Evolutionary conservation across 2,113 vertebrate species (phyloP).

Genomic region (Corythaeola cristata): DNA sequence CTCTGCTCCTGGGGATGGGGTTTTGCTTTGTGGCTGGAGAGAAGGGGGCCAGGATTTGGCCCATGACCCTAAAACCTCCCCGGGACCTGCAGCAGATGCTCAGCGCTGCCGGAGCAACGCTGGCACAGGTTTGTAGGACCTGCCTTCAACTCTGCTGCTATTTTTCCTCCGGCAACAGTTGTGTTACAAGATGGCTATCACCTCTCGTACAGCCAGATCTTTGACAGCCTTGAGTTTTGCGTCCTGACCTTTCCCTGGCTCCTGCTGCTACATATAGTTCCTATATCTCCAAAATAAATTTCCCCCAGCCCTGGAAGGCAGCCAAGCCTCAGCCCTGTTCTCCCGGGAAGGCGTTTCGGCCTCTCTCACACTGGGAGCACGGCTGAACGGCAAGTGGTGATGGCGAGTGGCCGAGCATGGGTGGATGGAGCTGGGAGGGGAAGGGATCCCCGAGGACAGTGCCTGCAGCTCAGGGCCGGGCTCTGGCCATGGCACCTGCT

Average conservation of each 20-base stretch:
- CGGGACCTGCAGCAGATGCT: neutral
- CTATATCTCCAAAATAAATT: conserved; percentile 20
- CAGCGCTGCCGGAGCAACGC: neutral
- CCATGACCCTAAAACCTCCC: neutral
- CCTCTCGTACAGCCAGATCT: neutral
- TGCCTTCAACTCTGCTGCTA: neutral
- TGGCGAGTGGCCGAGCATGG: neutral
- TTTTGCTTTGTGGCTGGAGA: neutral
- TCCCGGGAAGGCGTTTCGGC: neutral
- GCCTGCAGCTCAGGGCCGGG: neutral
- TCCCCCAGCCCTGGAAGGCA: neutral
- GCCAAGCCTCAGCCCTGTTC: conserved; percentile 9
- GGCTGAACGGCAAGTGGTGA: rapidly evolving
- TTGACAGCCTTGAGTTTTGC: neutral
- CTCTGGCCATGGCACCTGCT: neutral
- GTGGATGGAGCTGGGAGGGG: neutral
- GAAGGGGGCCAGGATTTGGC: neutral
- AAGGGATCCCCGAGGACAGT: neutral
- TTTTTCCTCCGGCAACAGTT: neutral
- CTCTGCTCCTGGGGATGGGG: neutral
- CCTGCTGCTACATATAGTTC: neutral
- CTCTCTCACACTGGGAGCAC: neutral
- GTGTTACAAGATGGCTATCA: neutral
- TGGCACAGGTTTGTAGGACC: neutral
- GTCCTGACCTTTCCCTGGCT: conserved; percentile 5